Base-by-base conservation (phyloP, 1,140 invertebrate genomes). In the Helicoverpa armigera region DNA sequence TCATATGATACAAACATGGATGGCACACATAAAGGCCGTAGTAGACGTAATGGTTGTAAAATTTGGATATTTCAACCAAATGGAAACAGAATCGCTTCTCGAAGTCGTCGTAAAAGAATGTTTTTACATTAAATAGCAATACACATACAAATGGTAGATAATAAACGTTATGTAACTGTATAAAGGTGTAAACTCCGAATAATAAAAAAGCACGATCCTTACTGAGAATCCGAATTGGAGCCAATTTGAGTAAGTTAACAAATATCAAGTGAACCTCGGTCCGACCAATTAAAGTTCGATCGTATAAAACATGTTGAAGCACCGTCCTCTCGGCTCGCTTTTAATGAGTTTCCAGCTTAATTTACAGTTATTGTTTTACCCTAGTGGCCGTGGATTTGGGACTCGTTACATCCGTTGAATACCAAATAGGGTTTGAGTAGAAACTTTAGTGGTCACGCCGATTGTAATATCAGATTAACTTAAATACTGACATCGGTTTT, bases 311-410 rank as follows among this genome's bases (percentile, higher is more conserved):
- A 83, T 82, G 79, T 88, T 84, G 84, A 86, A 84, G 81, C 81
- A 85, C 83, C 84, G 67, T 83, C 87, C 82, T 84, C 82, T 70
- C 67, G 65, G 82, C 80, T 58, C 73, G 85, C 88, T 90, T 90
- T 90, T 93, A 94, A 94, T 90, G 92, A 94, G 92, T 94, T 93
- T 91, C 81, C 81, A 89, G 86, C 83, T 90, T 89, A 93, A 91
- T 94, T 91, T 92, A 93, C 91, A 88, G 90, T 92, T 93, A 94
- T 94, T 94, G 91, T 94, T 92, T 89, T 86, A 89, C 86, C 89
- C 88, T 84, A 80, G 82, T 83, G 83, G 80, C 85, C 75, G 85
- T 86, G 85, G 83, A 89, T 87, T 88, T 85, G 73, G 86, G 82
- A 84, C 83, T 90, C 83, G 82, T 82, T 83, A 88, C 85, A 81